A percentile compares a stretch with the other conserved stretches of the same genome.
Conservation (phyloP, 1,140 invertebrate genomes). For the Aethina tumida region DNA sequence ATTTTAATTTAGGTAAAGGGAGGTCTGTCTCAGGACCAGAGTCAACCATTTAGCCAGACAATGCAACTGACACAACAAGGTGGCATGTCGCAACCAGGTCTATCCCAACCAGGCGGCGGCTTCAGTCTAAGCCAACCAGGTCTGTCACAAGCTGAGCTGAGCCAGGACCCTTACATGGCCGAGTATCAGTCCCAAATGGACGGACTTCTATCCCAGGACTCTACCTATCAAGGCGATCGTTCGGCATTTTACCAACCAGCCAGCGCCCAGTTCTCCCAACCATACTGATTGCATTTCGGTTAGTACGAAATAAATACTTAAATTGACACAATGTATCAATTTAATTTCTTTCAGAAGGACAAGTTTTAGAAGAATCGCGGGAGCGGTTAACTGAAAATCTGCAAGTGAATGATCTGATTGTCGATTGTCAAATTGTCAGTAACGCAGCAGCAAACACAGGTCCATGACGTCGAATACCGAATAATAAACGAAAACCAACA, state of each 20-base stretch:
- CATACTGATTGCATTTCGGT: slow-evolving; percentile 31
- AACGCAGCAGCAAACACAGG: slow-evolving; percentile 19
- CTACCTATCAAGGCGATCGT: slow-evolving; percentile 66
- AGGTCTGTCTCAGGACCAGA: slow-evolving; percentile 41
- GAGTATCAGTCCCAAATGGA: slow-evolving; percentile 93
- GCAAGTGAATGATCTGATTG: slow-evolving; percentile 27
- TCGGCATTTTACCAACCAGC: slow-evolving; percentile 59
- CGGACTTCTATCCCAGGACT: slow-evolving; percentile 89
- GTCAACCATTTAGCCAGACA: slow-evolving; percentile 52
- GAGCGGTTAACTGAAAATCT: slow-evolving; percentile 31
- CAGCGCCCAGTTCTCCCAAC: slow-evolving; percentile 48
- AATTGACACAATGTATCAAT: no score
- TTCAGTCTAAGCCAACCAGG: slow-evolving; percentile 54
- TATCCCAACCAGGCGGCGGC: slow-evolving; percentile 63
- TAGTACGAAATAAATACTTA: no score
- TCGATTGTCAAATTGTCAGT: slow-evolving; percentile 28
- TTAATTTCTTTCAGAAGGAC: no score
- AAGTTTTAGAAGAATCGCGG: slow-evolving; percentile 27
- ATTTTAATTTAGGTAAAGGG: slow-evolving; percentile 2
- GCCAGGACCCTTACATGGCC: slow-evolving; percentile 79
- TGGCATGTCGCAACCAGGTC: slow-evolving; percentile 57
- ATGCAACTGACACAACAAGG: slow-evolving; percentile 53
- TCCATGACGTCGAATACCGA: slow-evolving; percentile 17
- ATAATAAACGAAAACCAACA: slow-evolving; percentile 10
- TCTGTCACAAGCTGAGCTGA: slow-evolving; percentile 69